These are phyloP conservation scores for Taurulus bubalis DNA, from an alignment of 2,113 vertebrate species.

Conservation along the genomic window DNA sequence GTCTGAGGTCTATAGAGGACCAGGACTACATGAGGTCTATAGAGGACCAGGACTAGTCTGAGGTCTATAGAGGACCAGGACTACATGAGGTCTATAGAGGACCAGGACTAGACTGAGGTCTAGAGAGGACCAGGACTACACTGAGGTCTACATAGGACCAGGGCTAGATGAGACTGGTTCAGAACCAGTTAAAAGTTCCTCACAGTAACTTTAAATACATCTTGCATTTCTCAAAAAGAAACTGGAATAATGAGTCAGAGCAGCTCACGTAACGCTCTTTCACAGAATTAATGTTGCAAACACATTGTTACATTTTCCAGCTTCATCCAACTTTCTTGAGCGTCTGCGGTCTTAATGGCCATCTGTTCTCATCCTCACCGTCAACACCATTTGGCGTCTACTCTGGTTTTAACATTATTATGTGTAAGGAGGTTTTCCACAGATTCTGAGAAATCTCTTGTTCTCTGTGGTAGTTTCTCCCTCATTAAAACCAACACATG, in stretches of 20 bases:
- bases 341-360: too few relatives aligned
- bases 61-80: too few relatives aligned
- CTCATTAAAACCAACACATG: not conserved
- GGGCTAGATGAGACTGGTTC: not conserved
- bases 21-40: not conserved
- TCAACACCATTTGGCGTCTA: constrained; percentile 34
- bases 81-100: too few relatives aligned
- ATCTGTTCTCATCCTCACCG: constrained; percentile 30
- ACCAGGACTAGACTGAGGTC: too few relatives aligned
- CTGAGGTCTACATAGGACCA: too few relatives aligned
- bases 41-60: too few relatives aligned
- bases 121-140: not conserved
- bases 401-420: constrained; percentile 32
- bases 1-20: not conserved
- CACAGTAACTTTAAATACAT: too few relatives aligned
- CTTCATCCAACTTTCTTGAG: not conserved
- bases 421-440: constrained; percentile 10
- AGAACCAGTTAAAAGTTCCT: not conserved
- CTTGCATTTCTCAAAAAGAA: not conserved
- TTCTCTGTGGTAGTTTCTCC: not conserved
- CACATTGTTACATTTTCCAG: not conserved
- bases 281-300: not conserved
- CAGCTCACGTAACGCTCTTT: not conserved
- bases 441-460: not conserved
- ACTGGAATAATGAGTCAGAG: constrained; percentile 1